Conservation (phyloP, 2,888 invertebrate genomes). For the Trypoxylon attenuatum region DNA sequence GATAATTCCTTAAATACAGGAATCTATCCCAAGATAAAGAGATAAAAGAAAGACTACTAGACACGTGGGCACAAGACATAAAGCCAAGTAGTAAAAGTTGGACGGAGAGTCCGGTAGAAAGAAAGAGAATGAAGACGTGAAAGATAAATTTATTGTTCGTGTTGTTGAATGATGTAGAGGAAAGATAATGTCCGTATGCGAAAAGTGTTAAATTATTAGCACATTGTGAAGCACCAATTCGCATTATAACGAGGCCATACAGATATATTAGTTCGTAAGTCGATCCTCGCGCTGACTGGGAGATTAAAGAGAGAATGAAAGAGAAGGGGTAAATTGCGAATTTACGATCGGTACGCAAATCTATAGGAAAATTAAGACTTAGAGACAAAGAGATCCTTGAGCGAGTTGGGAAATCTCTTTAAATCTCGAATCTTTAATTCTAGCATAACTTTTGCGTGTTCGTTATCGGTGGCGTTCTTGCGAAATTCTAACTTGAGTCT, state of each 20-base stretch:
- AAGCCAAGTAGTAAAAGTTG: slow-evolving; percentile 9
- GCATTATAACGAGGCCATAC: slow-evolving; percentile 57
- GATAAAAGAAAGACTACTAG: neutral
- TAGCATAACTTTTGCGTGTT: slow-evolving; percentile 5
- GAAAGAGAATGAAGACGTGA: slow-evolving; percentile 7
- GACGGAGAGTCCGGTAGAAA: slow-evolving; percentile 8
- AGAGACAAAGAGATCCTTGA: neutral
- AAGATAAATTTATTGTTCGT: slow-evolving; percentile 38
- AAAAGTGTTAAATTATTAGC: slow-evolving; percentile 44
- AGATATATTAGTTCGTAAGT: slow-evolving; percentile 59
- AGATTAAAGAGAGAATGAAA: neutral
- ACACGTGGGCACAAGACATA: neutral
- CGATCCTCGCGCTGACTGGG: slow-evolving; percentile 16
- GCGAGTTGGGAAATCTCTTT: slow-evolving; percentile 9
- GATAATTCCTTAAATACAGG: neutral
- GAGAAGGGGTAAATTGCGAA: neutral
- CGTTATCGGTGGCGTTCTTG: neutral
- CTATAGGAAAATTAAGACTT: slow-evolving; percentile 39
- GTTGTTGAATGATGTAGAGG: slow-evolving; percentile 50
- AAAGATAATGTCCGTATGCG: slow-evolving; percentile 47
- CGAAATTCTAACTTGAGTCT: neutral
- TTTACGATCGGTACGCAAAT: slow-evolving; percentile 37
- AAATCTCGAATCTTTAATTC: slow-evolving; percentile 7
- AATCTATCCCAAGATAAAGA: neutral
- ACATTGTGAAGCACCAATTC: slow-evolving; percentile 50